Conservation (phyloP, 2,797 vertebrate genomes). For the Chaenodraco wilsoni region DNA sequence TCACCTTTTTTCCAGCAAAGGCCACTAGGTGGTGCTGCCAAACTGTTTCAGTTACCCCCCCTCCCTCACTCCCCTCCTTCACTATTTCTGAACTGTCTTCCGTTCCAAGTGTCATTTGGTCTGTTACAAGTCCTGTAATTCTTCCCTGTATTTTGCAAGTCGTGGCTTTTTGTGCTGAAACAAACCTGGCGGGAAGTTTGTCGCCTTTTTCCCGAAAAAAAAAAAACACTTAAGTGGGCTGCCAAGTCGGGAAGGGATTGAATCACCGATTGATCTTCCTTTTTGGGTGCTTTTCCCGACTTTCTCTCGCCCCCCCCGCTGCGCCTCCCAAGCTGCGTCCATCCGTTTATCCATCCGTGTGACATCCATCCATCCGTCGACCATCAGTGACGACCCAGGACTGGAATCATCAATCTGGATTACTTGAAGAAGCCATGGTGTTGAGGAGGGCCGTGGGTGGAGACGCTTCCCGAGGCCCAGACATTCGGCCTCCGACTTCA, state of each 20-base stretch:
- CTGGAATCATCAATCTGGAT: slow-evolving; percentile 78
- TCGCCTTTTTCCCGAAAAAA: not conserved
- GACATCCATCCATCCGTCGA: slow-evolving; percentile 59
- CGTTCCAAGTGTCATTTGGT: slow-evolving; percentile 78
- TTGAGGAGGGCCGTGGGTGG: slow-evolving; percentile 44
- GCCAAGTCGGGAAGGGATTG: slow-evolving; percentile 10
- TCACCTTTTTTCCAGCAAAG: slow-evolving; percentile 42
- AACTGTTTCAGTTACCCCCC: slow-evolving; percentile 6
- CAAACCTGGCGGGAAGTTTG: slow-evolving; percentile 30
- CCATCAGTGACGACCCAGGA: slow-evolving; percentile 59
- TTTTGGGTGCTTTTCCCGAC: slow-evolving; percentile 39
- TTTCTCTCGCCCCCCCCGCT: not conserved
- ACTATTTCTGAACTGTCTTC: slow-evolving; percentile 74
- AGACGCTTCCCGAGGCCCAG: slow-evolving; percentile 20
- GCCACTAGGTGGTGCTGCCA: slow-evolving; percentile 59
- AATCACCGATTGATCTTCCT: not conserved
- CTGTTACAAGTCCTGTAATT: slow-evolving; percentile 74
- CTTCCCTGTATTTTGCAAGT: slow-evolving; percentile 63
- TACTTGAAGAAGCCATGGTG: slow-evolving; percentile 80
- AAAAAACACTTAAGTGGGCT: slow-evolving; percentile 4
- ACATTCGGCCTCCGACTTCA: slow-evolving; percentile 14
- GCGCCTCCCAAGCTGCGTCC: slow-evolving; percentile 54
- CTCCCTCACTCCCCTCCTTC: not conserved
- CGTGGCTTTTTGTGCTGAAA: slow-evolving; percentile 71
- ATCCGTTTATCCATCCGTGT: slow-evolving; percentile 60